A percentile compares a stretch with the other conserved stretches of the same genome.
These are phyloP conservation scores for Lampris megalopsis DNA, from an alignment of 2,113 vertebrate species.

Conservation along the genomic window DNA sequence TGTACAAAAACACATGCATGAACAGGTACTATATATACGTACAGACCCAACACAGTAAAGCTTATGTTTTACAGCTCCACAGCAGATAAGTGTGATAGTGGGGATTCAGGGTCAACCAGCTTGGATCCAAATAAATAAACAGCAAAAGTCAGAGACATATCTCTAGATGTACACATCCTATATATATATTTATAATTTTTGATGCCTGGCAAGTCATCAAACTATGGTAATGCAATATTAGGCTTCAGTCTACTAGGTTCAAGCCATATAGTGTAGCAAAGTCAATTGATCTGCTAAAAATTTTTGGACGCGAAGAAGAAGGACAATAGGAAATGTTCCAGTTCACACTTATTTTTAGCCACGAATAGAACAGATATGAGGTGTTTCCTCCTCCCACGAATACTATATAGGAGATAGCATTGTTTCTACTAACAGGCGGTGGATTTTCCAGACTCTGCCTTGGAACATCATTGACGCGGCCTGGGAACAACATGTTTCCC, in stretches of 20 bases:
- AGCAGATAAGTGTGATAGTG: too few species aligned
- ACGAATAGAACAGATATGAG: conserved; percentile 11
- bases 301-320: background rate
- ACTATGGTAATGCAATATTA: too few species aligned
- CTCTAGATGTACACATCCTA: too few species aligned
- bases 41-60: background rate
- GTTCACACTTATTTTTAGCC: background rate
- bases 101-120: too few species aligned
- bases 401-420: conserved; percentile 23
- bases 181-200: too few species aligned
- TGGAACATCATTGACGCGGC: conserved; percentile 51
- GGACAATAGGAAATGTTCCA: background rate
- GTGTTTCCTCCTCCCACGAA: conserved; percentile 11
- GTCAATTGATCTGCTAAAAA: too few species aligned
- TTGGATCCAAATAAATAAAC: too few species aligned
- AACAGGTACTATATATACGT: background rate
- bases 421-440: conserved; percentile 51
- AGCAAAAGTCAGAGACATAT: too few species aligned
- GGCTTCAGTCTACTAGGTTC: too few species aligned
- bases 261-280: too few species aligned
- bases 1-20: background rate
- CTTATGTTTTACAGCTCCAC: too few species aligned
- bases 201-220: too few species aligned
- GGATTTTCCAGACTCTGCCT: conserved; percentile 60
- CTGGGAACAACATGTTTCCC: conserved; percentile 55